These are phyloP conservation scores for Amblyornis subalaris DNA, from an alignment of 2,113 vertebrate genomes.

Conservation along the genomic window DNA sequence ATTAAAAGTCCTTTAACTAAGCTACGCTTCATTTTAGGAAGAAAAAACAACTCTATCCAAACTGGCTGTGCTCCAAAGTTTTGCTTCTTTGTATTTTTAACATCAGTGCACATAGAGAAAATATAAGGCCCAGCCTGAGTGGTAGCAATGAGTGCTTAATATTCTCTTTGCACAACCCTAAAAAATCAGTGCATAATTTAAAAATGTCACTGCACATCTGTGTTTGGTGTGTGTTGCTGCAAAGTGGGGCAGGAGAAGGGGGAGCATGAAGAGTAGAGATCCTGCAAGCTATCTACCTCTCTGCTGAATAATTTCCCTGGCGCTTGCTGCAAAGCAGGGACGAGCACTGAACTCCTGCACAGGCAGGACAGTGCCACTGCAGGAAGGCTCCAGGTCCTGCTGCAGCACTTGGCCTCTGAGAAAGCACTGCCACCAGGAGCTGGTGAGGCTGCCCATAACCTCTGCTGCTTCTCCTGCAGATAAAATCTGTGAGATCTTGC, in stretches of 20 bases:
- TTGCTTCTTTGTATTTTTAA: slow-evolving; percentile 3
- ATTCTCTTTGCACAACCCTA: background rate
- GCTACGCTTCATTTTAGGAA: background rate
- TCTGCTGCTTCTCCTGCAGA: background rate
- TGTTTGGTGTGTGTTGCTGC: background rate
- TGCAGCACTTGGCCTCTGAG: background rate
- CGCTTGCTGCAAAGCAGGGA: background rate
- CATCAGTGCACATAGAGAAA: background rate
- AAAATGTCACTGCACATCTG: slow-evolving; percentile 35
- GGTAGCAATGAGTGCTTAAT: background rate
- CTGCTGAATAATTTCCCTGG: background rate
- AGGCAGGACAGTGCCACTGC: background rate
- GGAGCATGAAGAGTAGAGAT: background rate
- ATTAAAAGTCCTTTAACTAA: background rate
- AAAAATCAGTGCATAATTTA: background rate
- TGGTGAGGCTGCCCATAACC: background rate
- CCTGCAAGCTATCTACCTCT: background rate
- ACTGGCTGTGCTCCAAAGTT: background rate
- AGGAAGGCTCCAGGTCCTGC: background rate
- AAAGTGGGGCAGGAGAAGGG: background rate
- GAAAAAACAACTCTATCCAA: background rate
- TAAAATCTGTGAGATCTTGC: background rate
- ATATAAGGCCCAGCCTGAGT: background rate
- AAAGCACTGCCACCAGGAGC: background rate
- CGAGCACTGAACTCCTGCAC: background rate